These are phyloP conservation scores for Pseudeuparius sepicola DNA, from an alignment of 2,888 invertebrate species.

Conservation along the genomic window DNA sequence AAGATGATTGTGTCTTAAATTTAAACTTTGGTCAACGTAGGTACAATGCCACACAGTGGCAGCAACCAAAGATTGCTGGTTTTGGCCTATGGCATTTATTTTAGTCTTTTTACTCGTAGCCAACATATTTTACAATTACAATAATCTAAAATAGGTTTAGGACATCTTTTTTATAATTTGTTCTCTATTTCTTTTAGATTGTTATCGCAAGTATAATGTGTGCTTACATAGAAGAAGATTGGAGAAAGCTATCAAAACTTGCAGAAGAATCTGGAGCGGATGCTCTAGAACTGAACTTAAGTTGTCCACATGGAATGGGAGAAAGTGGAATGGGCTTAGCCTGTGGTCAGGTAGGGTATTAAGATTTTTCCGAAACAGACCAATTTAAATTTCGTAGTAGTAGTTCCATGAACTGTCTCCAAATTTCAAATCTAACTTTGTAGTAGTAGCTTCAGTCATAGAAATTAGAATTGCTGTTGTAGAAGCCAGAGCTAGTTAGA, in stretches of 20 bases:
- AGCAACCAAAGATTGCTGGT: too few species aligned
- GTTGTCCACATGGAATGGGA: slow-evolving; percentile 98
- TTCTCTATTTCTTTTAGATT: slow-evolving; percentile 52
- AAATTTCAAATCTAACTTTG: too few species aligned
- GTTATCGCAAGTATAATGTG: slow-evolving; percentile 96
- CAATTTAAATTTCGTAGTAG: background rate
- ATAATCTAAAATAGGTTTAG: too few species aligned
- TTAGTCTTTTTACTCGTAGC: slow-evolving; percentile 2
- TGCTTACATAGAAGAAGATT: slow-evolving; percentile 74
- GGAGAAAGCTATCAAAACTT: slow-evolving; percentile 69
- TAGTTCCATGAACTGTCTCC: too few species aligned
- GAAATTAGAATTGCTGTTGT: too few species aligned
- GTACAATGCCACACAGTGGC: too few species aligned
- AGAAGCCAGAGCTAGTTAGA: slow-evolving; percentile 79
- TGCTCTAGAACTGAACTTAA: slow-evolving; percentile 90
- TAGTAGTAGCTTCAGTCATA: too few species aligned
- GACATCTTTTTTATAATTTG: too few species aligned
- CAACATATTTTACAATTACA: too few species aligned
- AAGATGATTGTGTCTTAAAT: too few species aligned
- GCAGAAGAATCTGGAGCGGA: slow-evolving; percentile 83
- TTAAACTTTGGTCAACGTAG: too few species aligned
- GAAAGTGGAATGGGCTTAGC: slow-evolving; percentile 98
- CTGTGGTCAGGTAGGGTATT: slow-evolving; percentile 75
- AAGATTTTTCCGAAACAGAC: background rate
- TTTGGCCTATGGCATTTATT: too few species aligned